Percentiles rank a stretch among this genome's conserved stretches.
phyloP scores from a whole-genome alignment of 37 sponge, comb jelly and placozoan genomes.

The Haliclona indistincta region DNA sequence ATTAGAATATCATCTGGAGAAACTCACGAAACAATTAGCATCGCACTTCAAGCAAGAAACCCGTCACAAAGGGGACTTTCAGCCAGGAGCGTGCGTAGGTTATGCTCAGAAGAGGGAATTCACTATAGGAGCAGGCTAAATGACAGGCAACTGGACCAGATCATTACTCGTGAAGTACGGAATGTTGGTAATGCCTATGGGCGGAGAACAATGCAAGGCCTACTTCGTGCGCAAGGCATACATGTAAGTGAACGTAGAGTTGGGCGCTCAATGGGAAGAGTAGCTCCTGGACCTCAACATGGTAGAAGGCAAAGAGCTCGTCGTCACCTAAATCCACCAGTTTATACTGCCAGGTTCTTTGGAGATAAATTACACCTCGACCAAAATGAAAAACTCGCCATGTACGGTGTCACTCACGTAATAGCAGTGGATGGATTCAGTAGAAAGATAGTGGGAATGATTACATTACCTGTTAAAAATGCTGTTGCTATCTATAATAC shows the following conservation, averaged over 20 bases:
- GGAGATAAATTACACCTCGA: constrained; percentile 26
- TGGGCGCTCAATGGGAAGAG: constrained; percentile 16
- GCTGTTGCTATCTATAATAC: constrained; percentile 30
- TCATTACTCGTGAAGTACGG: constrained; percentile 6
- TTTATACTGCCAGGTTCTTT: constrained; percentile 25
- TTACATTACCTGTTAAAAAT: constrained; percentile 35
- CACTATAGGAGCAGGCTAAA: constrained; percentile 5
- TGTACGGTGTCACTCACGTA: constrained; percentile 51
- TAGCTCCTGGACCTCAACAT: constrained; percentile 14
- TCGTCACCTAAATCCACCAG: constrained; percentile 2
- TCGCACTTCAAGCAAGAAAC: not conserved
- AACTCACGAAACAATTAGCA: constrained; percentile 4
- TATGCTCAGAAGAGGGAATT: constrained; percentile 22
- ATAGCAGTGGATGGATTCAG: constrained; percentile 39
- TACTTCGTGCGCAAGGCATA: constrained; percentile 20
- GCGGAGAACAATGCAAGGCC: constrained; percentile 27
- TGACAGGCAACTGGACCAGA: constrained; percentile 13
- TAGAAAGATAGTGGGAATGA: constrained; percentile 27
- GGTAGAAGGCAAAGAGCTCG: constrained; percentile 11
- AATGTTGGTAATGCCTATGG: constrained; percentile 10
- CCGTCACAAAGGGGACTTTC: constrained; percentile 4
- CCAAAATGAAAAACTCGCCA: constrained; percentile 44
- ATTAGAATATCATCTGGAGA: constrained; percentile 13
- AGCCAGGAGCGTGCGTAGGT: constrained; percentile 14
- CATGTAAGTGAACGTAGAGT: constrained; percentile 19